These are phyloP conservation scores for Diadumene lineata DNA, from an alignment of 92 coral and sea anemone species.

Conservation along the genomic window DNA sequence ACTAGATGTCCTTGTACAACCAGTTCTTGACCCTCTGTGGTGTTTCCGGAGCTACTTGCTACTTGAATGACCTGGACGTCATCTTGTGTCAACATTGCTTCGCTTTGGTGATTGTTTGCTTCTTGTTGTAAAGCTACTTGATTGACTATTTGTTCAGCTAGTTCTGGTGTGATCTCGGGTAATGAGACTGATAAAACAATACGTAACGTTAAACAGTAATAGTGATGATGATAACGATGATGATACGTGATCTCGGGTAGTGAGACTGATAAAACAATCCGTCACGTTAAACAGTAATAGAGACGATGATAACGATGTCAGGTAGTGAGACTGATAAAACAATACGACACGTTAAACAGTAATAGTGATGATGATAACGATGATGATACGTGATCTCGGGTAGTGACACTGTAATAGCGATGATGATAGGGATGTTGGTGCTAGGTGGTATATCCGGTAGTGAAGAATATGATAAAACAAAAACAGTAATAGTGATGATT, in stretches of 20 bases:
- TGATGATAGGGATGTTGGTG: too few species aligned
- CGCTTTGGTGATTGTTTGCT: constrained; percentile 1
- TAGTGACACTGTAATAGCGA: constrained; percentile 53
- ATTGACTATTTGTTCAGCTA: constrained; percentile 80
- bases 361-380: too few species aligned
- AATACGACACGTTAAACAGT: not conserved
- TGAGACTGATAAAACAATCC: constrained; percentile 45
- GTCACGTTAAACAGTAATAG: not conserved
- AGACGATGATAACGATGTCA: too few species aligned
- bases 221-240: too few species aligned
- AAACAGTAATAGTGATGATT: too few species aligned
- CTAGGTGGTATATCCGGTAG: too few species aligned
- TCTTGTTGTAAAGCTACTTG: constrained; percentile 66
- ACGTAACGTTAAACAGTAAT: not conserved
- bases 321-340: constrained; percentile 63
- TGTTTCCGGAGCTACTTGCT: not conserved
- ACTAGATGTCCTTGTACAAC: constrained; percentile 24
- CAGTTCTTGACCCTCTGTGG: constrained; percentile 16
- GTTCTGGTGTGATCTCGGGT: constrained; percentile 76
- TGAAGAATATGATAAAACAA: too few species aligned
- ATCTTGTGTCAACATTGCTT: constrained; percentile 33
- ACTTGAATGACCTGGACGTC: constrained; percentile 43
- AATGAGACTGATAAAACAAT: constrained; percentile 54
- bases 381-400: too few species aligned
- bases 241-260: too few species aligned